Base-by-base conservation (phyloP, 2,888 invertebrate species). In the Andrena chrysosceles region DNA sequence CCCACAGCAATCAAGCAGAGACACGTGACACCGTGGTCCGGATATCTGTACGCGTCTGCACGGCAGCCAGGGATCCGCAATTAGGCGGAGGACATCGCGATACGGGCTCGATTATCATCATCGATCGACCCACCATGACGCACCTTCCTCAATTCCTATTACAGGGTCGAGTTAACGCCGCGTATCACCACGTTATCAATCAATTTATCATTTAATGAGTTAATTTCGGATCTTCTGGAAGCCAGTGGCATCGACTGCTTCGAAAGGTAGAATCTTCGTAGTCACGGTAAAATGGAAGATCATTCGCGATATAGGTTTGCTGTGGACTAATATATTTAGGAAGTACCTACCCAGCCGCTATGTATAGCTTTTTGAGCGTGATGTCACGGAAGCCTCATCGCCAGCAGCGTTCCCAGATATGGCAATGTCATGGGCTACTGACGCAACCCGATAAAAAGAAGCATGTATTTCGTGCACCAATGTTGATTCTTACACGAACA, bases 91-190 rank as follows among this genome's bases (percentile, higher is more conserved):
- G 77, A 83, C 81, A 66, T 31, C 23, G 42, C 69, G 74, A 83
- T 85, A 81, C 77, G 85, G 83, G 83, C 71, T 74, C 52, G 83
- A 83, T 83, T 83, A 85, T 80, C 64, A 64, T 80, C 59, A 80
- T 85, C 85, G 85, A 85, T 81, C 83, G 66, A 48, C 49, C 56
- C 49, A 48, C 49, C 69, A 23, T 71, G 52, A 60, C 31, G 42
- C 23, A 49, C 52, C 73, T 64, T 62, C 63, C 48, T 66, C 77
- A 72, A 85, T 69, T 75, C 48, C 73, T 48, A 20, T 35, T 49
- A 42, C 42, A 42, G 42, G 42, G 42, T 16, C 42, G 42, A 42
- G 42, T 42, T 42, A 42, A 42, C 42, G 42, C 42, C 42, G 42
- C 42, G 16, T 42, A 42, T 42, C 42, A 4, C 42, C 42, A 16